Evolutionary conservation across 2,888 invertebrate genomes (phyloP), one percentile per base, ranked within the genome.

Genomic region (Tetropium fuscum): DNA sequence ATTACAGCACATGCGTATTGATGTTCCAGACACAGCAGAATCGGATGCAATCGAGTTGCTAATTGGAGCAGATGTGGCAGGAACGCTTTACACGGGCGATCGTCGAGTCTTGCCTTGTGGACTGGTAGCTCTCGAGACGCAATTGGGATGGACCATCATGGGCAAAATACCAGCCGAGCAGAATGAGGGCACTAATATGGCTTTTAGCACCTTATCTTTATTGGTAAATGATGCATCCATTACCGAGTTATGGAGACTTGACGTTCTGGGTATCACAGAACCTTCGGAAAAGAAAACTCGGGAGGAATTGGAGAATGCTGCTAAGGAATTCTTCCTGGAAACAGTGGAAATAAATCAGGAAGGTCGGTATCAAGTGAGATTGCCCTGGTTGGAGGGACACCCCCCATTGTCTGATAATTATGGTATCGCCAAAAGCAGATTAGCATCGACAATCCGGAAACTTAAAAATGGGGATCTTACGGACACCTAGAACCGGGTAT

Each of bases 351-450:
- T 51, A 1, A 48, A 57, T 32, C 25, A 49, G 7, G 53, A 54
- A 3, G 57, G 63, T 5, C 20, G 63, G 5, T 68, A 66, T 60
- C 63, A 64, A 34, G 55, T 66, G 2, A 30, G 43, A 6, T 47
- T 64, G 7, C 57, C 64, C 6, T 64, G 64, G 64, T 7, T 56
- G 5, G 60, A 64, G 2, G 60, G 55, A 2, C 64, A 62, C 16
- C 58, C 61, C 10, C 44, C 60, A 2, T 27, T 65, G 2, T 51
- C 58, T 7, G 27, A 27, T 16, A 64, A 61, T 56, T 60, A 45
- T 36, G n/a, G 6, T 5, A 16, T 64, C 2, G 48, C 65, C 6
- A 47, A 57, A 16, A 63, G 58, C 20, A 43, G 60, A 22, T 41
- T 67, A 6, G 40, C 38, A 7, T 4, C 30, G 8, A 27, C 34